Conservation (phyloP, 2,888 invertebrate genomes). For the Perizoma flavofasciatum region DNA sequence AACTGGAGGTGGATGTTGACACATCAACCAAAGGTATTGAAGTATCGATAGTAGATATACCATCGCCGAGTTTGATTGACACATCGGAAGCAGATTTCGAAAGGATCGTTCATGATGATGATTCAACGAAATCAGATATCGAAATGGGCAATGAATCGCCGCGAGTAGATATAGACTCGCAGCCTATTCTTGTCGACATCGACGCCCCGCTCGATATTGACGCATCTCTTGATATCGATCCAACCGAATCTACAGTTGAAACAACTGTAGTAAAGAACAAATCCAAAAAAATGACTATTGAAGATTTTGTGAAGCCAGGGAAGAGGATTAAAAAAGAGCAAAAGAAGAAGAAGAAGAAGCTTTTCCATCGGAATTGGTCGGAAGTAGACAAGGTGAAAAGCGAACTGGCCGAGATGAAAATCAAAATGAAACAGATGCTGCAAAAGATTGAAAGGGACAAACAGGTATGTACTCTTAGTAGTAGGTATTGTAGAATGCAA, state of each 20-base stretch:
- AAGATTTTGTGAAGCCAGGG: constrained; percentile 13
- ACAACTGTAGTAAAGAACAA: background rate
- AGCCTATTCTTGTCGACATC: constrained; percentile 27
- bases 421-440: constrained; percentile 61
- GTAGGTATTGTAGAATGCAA: constrained; percentile 1
- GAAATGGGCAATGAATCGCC: constrained; percentile 28
- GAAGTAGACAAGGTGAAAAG: constrained; percentile 63
- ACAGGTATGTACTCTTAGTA: background rate
- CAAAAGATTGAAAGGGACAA: constrained; percentile 41
- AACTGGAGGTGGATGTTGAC: constrained; percentile 3
- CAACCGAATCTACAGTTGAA: background rate
- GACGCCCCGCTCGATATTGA: constrained; percentile 27
- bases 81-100: constrained; percentile 15
- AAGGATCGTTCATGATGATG: constrained; percentile 17
- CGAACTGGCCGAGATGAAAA: constrained; percentile 70
- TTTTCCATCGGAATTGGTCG: constrained; percentile 15
- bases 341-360: constrained; percentile 67
- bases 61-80: constrained; percentile 22
- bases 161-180: constrained; percentile 22
- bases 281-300: background rate
- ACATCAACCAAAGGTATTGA: constrained; percentile 16
- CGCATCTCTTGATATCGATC: constrained; percentile 16
- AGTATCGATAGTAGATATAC: constrained; percentile 28
- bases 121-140: constrained; percentile 29
- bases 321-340: constrained; percentile 69